These are phyloP conservation scores for Tor tambroides DNA, from an alignment of 2,113 vertebrate genomes.

Conservation along the genomic window DNA sequence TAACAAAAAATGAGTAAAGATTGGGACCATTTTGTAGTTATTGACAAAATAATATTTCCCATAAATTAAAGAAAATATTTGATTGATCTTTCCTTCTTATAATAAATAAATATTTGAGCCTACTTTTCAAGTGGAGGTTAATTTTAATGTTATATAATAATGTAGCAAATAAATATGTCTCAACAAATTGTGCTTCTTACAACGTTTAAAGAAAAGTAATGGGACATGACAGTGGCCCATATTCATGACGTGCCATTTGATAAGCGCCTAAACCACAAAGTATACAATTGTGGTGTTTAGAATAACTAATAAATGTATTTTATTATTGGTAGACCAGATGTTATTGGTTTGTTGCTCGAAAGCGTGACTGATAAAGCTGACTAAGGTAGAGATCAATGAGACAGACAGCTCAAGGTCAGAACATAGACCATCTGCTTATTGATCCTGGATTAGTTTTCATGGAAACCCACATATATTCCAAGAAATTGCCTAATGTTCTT, in stretches of 20 bases:
- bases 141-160: background rate
- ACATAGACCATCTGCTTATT: conserved; percentile 30
- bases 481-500: conserved; percentile 30
- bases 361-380: conserved; percentile 35
- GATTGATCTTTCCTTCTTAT: too few species aligned
- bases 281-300: background rate
- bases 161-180: background rate
- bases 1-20: too few species aligned
- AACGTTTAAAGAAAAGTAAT: background rate
- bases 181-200: background rate
- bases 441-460: conserved; percentile 41
- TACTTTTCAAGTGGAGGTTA: background rate
- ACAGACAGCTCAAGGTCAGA: conserved; percentile 53
- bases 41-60: background rate
- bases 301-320: background rate
- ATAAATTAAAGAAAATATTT: background rate
- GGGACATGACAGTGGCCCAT: background rate
- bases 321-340: background rate
- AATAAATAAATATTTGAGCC: too few species aligned
- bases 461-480: conserved; percentile 21
- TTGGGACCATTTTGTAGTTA: background rate
- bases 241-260: background rate
- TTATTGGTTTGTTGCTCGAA: conserved; percentile 24
- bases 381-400: conserved; percentile 15
- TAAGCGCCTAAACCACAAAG: background rate